Percentiles rank a stretch among this genome's conserved stretches.
Conservation (phyloP, 2,113 vertebrate genomes). For the Aix galericulata region DNA sequence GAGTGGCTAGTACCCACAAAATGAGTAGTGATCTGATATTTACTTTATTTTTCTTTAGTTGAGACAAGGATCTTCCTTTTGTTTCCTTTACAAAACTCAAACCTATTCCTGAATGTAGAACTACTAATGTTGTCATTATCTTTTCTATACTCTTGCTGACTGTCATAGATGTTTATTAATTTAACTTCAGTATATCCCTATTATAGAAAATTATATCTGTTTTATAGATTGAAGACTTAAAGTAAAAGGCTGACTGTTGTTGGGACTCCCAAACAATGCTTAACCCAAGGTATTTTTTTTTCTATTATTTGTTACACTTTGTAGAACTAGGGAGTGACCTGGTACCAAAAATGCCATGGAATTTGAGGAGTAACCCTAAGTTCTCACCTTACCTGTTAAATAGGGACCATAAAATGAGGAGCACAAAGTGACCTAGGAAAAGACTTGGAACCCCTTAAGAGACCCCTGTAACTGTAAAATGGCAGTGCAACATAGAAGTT, state of each 20-base stretch:
- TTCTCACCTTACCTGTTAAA: neutral
- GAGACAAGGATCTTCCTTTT: fast-evolving
- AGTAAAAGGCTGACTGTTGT: neutral
- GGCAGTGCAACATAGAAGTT: neutral
- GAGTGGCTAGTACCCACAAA: neutral
- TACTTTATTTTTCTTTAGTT: neutral
- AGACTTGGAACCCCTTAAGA: neutral
- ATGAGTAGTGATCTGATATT: neutral
- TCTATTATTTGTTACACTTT: neutral
- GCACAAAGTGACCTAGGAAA: neutral
- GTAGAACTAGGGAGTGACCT: neutral
- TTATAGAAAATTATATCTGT: neutral
- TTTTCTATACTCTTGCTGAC: neutral
- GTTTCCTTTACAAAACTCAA: neutral
- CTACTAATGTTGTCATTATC: neutral
- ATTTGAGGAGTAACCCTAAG: neutral
- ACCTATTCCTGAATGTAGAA: neutral
- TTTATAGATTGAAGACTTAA: neutral
- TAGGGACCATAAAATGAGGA: neutral
- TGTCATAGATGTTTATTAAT: neutral
- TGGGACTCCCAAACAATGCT: neutral
- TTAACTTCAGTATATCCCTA: neutral
- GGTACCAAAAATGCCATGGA: neutral
- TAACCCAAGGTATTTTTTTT: neutral
- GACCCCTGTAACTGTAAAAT: neutral